These are phyloP conservation scores for Adela reaumurella DNA, from an alignment of 2,888 invertebrate genomes.

Conservation along the genomic window DNA sequence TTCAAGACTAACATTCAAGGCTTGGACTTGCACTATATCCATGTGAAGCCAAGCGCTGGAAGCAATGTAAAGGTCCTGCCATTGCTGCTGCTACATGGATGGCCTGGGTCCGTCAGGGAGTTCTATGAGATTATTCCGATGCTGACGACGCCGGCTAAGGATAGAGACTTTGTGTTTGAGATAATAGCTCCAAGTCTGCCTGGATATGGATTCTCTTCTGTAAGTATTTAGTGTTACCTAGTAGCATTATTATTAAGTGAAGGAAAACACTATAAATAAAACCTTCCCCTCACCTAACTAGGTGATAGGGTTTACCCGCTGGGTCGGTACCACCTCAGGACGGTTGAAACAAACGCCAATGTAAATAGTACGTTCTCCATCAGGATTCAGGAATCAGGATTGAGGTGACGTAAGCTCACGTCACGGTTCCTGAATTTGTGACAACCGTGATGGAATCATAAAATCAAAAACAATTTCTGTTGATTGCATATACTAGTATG, in stretches of 20 bases:
- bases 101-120: slow-evolving; percentile 87
- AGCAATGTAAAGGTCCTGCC: slow-evolving; percentile 46
- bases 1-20: slow-evolving; percentile 74
- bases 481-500: no score
- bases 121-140: slow-evolving; percentile 74
- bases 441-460: no score
- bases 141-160: slow-evolving; percentile 44
- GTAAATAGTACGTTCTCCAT: no score
- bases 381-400: no score
- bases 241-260: neutral
- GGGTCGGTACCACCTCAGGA: no score
- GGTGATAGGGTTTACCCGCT: neutral
- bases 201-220: slow-evolving; percentile 47
- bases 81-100: slow-evolving; percentile 76
- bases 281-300: neutral
- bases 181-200: slow-evolving; percentile 57
- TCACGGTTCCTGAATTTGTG: no score
- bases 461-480: no score
- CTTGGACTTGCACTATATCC: slow-evolving; percentile 72
- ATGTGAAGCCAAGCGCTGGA: slow-evolving; percentile 51
- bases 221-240: slow-evolving; percentile 18
- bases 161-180: slow-evolving; percentile 55
- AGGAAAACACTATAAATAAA: neutral
- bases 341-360: no score
- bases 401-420: no score